These are phyloP conservation scores for Nomada fucata DNA, from an alignment of 2,888 invertebrate genomes.

Conservation along the genomic window DNA sequence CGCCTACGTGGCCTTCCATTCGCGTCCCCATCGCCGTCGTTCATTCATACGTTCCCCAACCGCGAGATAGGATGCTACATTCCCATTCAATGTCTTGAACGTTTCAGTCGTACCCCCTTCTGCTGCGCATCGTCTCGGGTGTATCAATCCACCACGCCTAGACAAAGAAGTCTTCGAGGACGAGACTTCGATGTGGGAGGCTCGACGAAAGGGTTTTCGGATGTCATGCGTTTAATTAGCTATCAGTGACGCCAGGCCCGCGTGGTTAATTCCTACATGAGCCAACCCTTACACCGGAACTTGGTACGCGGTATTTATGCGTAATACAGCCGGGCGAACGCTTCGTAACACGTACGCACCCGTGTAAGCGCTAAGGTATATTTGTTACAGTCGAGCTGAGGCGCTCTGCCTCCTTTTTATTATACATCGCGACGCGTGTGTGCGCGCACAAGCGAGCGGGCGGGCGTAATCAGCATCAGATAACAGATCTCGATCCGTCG, in stretches of 20 bases:
- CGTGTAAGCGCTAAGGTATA: conserved; percentile 49
- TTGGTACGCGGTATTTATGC: conserved; percentile 56
- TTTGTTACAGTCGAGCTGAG: conserved; percentile 64
- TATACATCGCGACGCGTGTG: conserved; percentile 45
- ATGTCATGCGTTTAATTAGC: conserved; percentile 80
- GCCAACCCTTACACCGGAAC: conserved; percentile 62
- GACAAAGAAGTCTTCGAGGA: conserved; percentile 13
- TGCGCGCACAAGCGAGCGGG: conserved; percentile 45
- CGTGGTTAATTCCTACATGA: conserved; percentile 66
- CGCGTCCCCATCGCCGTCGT: too few species aligned
- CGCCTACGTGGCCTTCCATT: too few species aligned
- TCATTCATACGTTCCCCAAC: neutral
- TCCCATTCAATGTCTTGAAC: conserved; percentile 9
- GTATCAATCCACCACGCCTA: neutral
- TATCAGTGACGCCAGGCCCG: conserved; percentile 78
- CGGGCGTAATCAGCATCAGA: conserved; percentile 79
- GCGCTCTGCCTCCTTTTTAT: conserved; percentile 60
- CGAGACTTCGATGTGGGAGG: neutral
- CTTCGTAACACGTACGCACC: conserved; percentile 29
- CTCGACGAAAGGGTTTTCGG: conserved; percentile 68
- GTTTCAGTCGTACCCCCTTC: conserved; percentile 12
- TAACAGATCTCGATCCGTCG: conserved; percentile 79
- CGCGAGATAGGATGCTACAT: neutral
- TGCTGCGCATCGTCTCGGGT: neutral
- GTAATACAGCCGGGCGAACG: conserved; percentile 43